Base-by-base conservation (phyloP, 2,888 invertebrate species). In the Cataglyphis livida region DNA sequence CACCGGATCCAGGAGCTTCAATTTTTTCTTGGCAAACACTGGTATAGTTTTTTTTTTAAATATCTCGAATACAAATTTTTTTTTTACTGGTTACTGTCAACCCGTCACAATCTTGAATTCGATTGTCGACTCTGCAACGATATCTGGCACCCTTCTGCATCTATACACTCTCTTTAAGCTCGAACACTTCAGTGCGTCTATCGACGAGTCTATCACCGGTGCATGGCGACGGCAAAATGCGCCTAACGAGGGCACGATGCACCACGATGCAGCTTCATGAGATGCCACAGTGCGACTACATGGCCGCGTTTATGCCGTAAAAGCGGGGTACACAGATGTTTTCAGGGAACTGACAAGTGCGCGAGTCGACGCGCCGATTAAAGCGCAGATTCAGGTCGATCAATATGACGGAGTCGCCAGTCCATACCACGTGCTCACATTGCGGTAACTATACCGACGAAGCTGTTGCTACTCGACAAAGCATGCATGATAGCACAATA, bases 331-430 rank as follows among this genome's bases (percentile, higher is more conserved):
- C 82, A 68, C 82, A 64, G 82, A 78, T 83, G 82, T 84, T 71
- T 79, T 79, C 59, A 61, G n/a, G 59, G 82, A 82, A 83, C 81
- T 74, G 68, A 35, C 68, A 54, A 38, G 73, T 82, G 89, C 89
- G 89, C 88, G 85, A 87, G 85, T 82, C 84, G 71, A 84, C 79
- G 82, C 85, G 81, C 82, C 68, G 74, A 71, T 73, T 71, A 25
- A 38, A 83, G 75, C 82, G 82, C 85, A 82, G 88, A 90, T 90
- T 85, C 88, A 89, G 89, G 89, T 90, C 89, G 89, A 90, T 90
- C 89, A 90, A 90, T 90, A 89, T 84, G 89, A 84, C 71, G 82
- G 83, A 76, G 82, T 71, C 74, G 64, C 86, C 35, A 84, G 88
- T 84, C 82, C 73, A 54, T 82, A 86, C 84, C 84, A 79, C 86